Evolutionary conservation across 2,797 vertebrate genomes (phyloP).

Genomic region (Echeneis naucrates): DNA sequence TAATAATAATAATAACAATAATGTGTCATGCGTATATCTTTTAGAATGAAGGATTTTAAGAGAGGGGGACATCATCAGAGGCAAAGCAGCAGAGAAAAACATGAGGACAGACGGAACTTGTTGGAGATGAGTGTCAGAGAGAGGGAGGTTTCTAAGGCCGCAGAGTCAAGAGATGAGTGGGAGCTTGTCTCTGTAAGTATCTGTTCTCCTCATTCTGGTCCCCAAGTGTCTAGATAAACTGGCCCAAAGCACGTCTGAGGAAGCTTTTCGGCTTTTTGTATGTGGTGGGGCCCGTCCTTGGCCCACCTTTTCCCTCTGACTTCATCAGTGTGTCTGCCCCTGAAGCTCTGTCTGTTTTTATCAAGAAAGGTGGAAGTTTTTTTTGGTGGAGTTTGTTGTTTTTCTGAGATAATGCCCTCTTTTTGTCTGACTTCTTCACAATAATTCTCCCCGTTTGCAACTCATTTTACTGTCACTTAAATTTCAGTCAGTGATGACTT

Average conservation of each 20-base stretch:
- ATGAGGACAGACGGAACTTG: neutral
- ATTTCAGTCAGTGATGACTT: slow-evolving; percentile 39
- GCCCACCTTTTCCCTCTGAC: slow-evolving; percentile 5
- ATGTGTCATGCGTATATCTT: no score
- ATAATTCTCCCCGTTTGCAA: slow-evolving; percentile 46
- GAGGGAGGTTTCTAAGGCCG: neutral
- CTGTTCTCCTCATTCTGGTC: neutral
- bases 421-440: neutral
- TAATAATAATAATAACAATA: no score
- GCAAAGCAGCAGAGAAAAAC: neutral
- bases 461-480: slow-evolving; percentile 45
- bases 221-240: slow-evolving; percentile 29
- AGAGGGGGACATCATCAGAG: neutral
- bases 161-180: slow-evolving; percentile 30
- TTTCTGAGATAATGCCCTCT: neutral
- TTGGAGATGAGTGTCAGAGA: slow-evolving; percentile 12
- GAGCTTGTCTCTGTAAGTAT: neutral
- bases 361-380: slow-evolving; percentile 8
- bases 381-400: slow-evolving; percentile 14
- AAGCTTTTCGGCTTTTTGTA: slow-evolving; percentile 14
- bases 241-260: slow-evolving; percentile 17
- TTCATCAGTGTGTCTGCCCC: neutral
- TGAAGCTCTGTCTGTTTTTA: neutral
- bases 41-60: neutral
- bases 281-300: slow-evolving; percentile 32